Evolutionary conservation across 2,113 vertebrate genomes (phyloP), one percentile per base, ranked within the genome.

Genomic region (Ovis canadensis): DNA sequence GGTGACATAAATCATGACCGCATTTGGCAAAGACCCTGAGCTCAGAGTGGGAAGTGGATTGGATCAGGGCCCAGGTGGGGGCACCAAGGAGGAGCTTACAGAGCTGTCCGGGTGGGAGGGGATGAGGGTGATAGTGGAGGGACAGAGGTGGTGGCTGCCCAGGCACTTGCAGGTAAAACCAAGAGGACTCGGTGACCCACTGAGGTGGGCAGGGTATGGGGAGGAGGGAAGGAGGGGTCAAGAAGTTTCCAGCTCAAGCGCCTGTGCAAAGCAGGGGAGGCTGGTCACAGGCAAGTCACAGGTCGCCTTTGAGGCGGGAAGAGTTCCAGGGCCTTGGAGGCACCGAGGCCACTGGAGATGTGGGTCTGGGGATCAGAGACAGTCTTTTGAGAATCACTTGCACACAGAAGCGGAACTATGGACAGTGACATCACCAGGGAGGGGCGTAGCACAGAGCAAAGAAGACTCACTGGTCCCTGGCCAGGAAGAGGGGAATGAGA

Each of bases 271-370:
- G 59, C n/a, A 21, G 36, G 6, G 13, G 33, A 52, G 21, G 3
- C 21, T 2, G 33, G 6, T 4, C 15, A 27, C 33, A 33, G 31
- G 40, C 0, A 2, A 6, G 19, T 85, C 14, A 0, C 1, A 10
- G 50, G 31, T 21, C 1, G 10, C 59, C 67, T 50, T 15, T 43
- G 54, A 17, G 81, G 29, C 9, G 1, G 5, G 6, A 62, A 5
- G 31, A 7, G 29, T 43, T 14, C 4, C 5, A 59, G 40, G 77
- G 25, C 36, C 29, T 33, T 7, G 6, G 55, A 9, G 9, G 36
- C 74, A 2, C 6, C 8, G 21, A 3, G 25, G 31, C n/a, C 12
- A 1, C n/a, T 9, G 13, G 60, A 45, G 52, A 10, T 16, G 14
- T 16, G 14, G 74, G 5, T 57, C 62, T 64, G 48, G 54, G 78